A percentile compares a stretch with the other conserved stretches of the same genome.
phyloP scores from a whole-genome alignment of 2,888 invertebrate species.

The Lottia gigantea region DNA sequence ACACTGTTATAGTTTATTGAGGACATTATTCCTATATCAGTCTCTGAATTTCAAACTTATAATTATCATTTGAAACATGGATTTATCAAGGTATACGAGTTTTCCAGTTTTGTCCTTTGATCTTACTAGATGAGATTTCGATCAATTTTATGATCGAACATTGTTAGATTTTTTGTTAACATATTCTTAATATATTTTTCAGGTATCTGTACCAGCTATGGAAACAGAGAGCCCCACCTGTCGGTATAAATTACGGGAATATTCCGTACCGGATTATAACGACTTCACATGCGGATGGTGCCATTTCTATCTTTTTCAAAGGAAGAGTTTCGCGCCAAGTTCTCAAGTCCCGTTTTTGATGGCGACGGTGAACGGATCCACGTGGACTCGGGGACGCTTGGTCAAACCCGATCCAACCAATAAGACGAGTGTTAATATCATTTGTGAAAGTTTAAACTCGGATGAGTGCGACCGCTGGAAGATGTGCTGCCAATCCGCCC shows the following conservation, averaged over 20 bases:
- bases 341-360: constrained; percentile 20
- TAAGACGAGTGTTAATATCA: constrained; percentile 18
- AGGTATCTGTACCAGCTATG: too few species aligned
- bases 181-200: too few species aligned
- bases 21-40: too few species aligned
- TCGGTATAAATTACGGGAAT: constrained; percentile 32
- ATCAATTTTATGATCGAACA: not conserved
- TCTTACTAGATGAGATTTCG: too few species aligned
- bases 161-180: not conserved
- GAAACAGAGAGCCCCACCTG: constrained; percentile 18
- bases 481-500: constrained; percentile 44
- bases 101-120: too few species aligned
- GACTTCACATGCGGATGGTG: constrained; percentile 47
- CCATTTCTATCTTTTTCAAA: constrained; percentile 42
- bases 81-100: too few species aligned
- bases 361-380: constrained; percentile 29
- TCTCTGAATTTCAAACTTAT: too few species aligned
- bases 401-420: constrained; percentile 36
- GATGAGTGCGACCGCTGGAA: constrained; percentile 48
- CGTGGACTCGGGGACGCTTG: constrained; percentile 21
- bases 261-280: constrained; percentile 30
- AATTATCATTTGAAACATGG: too few species aligned
- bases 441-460: constrained; percentile 41
- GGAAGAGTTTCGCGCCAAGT: constrained; percentile 24
- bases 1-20: too few species aligned